phyloP scores from a whole-genome alignment of 2,888 invertebrate species.

The Tetropium fuscum region DNA sequence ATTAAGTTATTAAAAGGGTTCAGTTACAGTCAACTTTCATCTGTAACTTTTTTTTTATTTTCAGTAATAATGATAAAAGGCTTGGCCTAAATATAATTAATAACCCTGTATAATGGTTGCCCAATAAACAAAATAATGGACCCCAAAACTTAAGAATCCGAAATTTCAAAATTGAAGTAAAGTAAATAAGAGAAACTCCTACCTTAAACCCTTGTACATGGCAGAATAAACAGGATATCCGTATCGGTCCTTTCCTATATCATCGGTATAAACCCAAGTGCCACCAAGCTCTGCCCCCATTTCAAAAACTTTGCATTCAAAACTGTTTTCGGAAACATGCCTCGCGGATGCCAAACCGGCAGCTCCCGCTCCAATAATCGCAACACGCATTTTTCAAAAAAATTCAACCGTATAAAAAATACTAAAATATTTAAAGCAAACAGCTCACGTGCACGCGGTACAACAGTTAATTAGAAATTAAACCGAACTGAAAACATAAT shows the following conservation, averaged over 20 bases:
- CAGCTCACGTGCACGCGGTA: not conserved
- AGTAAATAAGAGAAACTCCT: constrained; percentile 33
- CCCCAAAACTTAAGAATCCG: not conserved
- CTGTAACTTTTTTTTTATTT: constrained; percentile 3
- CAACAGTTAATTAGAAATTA: not conserved
- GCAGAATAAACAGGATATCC: constrained; percentile 89
- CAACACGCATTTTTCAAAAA: constrained; percentile 70
- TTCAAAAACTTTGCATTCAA: constrained; percentile 79
- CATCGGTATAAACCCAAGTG: constrained; percentile 90
- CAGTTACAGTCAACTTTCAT: too few relatives aligned
- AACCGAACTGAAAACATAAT: not conserved
- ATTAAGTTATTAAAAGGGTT: too few relatives aligned
- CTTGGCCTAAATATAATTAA: constrained; percentile 70
- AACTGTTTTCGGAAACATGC: constrained; percentile 69
- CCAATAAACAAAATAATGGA: too few relatives aligned
- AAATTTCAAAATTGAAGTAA: not conserved
- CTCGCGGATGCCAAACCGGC: constrained; percentile 86
- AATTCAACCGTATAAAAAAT: too few relatives aligned
- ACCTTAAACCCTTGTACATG: constrained; percentile 93
- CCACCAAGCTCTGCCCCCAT: constrained; percentile 83
- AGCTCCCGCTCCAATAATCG: constrained; percentile 90
- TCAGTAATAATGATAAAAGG: too few relatives aligned
- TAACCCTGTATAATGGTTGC: not conserved
- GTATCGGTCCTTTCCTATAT: constrained; percentile 79
- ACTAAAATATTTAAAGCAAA: not conserved